Base-by-base conservation (phyloP, 2,888 invertebrate genomes). In the Diabrotica balteata region DNA sequence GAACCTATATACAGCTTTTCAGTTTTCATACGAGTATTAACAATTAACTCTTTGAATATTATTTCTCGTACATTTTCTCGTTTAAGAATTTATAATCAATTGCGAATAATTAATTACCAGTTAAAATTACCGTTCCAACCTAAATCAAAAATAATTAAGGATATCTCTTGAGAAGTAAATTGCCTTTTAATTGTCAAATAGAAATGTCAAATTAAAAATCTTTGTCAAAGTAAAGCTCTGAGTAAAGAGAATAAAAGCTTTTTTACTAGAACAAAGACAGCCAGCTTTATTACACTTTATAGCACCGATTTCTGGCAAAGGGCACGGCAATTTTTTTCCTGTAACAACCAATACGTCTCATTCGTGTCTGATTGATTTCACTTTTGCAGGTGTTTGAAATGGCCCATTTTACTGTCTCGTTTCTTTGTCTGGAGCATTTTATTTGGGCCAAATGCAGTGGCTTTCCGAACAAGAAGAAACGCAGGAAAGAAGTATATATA, bases 331-430 rank as follows among this genome's bases (percentile, higher is more conserved):
- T 63, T 63, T 63, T 62, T 54, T 54, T 47, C 8, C 55, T 49
- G 49, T 43, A 63, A 63, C 50, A 63, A 63, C 63, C 55, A 50
- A 63, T 63, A 43, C 63, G 32, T 55, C 49, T 63, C 47, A 47
- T 55, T 7, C 53, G 42, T 32, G 11, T 22, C 55, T 63, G 63
- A 63, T 63, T 63, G 63, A 63, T 57, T 55, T 42, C 50, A 11
- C 43, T 63, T 57, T 43, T 43, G 63, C 63, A 63, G 63, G 57
- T 63, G 63, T 57, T 10, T 10, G 10, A 46, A 63, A 62, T 54
- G 47, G 62, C 42, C 54, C 59, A 10, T 17, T 45, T 53, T 10
- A 17, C 11, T 42, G 43, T 47, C 45, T 54, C 32, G 17, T 6
- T 53, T 42, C n/a, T 53, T 53, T 47, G 47, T 53, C 10, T 53